Conservation (phyloP, 2,888 invertebrate genomes). For the Agrotis ipsilon region DNA sequence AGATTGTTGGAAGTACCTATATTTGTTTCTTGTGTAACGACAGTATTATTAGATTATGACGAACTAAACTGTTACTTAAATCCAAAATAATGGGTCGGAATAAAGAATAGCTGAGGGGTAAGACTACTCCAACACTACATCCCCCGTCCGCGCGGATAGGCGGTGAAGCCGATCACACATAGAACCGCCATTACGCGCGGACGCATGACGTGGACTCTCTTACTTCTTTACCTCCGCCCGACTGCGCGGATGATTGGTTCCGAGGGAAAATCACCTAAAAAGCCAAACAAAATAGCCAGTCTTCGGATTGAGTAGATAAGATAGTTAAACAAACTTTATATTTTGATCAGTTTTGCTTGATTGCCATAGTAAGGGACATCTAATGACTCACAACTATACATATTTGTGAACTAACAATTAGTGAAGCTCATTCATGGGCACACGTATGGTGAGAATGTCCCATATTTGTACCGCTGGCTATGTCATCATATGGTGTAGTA, state of each 20-base stretch:
- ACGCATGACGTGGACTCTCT: too few species aligned
- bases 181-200: too few species aligned
- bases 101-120: background rate
- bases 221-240: too few species aligned
- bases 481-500: conserved; percentile 45
- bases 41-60: background rate
- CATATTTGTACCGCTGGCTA: conserved; percentile 55
- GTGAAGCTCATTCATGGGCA: conserved; percentile 62
- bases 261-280: too few species aligned
- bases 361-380: conserved; percentile 43
- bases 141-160: too few species aligned
- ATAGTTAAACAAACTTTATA: too few species aligned
- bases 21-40: background rate
- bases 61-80: conserved; percentile 3
- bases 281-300: too few species aligned
- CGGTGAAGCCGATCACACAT: too few species aligned
- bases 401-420: conserved; percentile 67
- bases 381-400: conserved; percentile 60
- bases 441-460: conserved; percentile 66
- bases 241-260: too few species aligned
- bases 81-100: background rate
- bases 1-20: conserved; percentile 14
- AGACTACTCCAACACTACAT: too few species aligned
- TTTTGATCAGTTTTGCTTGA: too few species aligned
- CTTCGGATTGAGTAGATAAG: too few species aligned